Evolutionary conservation across 1,140 invertebrate genomes (phyloP).

Genomic region (Zaprionus davidi): DNA sequence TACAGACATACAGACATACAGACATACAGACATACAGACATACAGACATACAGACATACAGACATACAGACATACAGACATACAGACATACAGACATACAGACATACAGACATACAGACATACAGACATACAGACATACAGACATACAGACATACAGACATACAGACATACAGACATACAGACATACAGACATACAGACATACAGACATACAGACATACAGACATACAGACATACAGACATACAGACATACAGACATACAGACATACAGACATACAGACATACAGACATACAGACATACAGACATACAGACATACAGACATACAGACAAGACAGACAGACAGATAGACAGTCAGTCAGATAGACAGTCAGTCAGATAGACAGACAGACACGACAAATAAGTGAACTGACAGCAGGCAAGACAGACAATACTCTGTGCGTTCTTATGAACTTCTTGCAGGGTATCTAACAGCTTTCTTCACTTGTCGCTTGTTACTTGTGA

Average conservation of each 20-base stretch:
- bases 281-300: neutral
- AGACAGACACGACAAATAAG: neutral
- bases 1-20: too few relatives aligned
- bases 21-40: too few relatives aligned
- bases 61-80: too few relatives aligned
- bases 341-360: too few relatives aligned
- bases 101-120: neutral
- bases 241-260: too few relatives aligned
- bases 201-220: too few relatives aligned
- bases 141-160: neutral
- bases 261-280: neutral
- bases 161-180: neutral
- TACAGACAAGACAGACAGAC: too few relatives aligned
- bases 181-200: neutral
- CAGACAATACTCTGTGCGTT: neutral
- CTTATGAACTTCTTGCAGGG: neutral
- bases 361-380: neutral
- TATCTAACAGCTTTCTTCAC: neutral
- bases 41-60: too few relatives aligned
- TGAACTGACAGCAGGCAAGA: neutral
- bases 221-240: too few relatives aligned
- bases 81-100: too few relatives aligned
- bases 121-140: neutral
- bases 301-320: neutral
- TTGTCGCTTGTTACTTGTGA: neutral